Percentiles rank a stretch among this genome's conserved stretches.
Evolutionary conservation across 2,797 vertebrate species (phyloP).

Genomic region (Thunnus albacares): DNA sequence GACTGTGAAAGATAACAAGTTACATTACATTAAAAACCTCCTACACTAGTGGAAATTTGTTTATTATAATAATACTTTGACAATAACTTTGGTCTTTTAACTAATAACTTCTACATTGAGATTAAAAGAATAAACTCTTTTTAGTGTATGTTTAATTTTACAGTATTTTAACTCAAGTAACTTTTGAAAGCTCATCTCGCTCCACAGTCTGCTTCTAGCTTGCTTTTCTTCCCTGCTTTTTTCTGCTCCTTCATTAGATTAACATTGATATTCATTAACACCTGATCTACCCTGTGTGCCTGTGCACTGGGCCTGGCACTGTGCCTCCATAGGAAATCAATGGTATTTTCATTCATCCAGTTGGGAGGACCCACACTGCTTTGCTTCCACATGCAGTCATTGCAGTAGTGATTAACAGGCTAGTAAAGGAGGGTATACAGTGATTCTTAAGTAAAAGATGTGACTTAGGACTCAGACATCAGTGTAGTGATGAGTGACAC

Average conservation of each 20-base stretch:
- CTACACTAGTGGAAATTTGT: not conserved
- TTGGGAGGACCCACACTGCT: constrained; percentile 47
- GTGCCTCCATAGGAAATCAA: constrained; percentile 80
- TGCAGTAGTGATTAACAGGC: constrained; percentile 70
- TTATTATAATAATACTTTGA: not conserved
- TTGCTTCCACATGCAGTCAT: constrained; percentile 49
- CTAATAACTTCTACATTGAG: not conserved
- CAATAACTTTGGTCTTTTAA: not conserved
- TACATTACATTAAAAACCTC: not conserved
- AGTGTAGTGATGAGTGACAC: not conserved
- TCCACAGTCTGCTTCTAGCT: constrained; percentile 1
- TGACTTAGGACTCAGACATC: constrained; percentile 10
- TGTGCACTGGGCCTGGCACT: constrained; percentile 58
- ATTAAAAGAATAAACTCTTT: not conserved
- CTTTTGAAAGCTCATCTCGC: constrained; percentile 35
- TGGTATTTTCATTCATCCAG: constrained; percentile 78
- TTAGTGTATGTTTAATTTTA: not conserved
- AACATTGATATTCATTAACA: constrained; percentile 83
- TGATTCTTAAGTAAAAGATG: constrained; percentile 57
- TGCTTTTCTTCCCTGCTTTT: constrained; percentile 15
- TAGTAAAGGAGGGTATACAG: constrained; percentile 36
- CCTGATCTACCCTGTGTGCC: constrained; percentile 66
- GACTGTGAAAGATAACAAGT: constrained; percentile 18
- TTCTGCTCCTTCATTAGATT: constrained; percentile 67
- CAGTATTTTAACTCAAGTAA: constrained; percentile 13